Evolutionary conservation across 2,888 invertebrate genomes (phyloP), one percentile per base, ranked within the genome.

Genomic region (Limnephilus marmoratus): DNA sequence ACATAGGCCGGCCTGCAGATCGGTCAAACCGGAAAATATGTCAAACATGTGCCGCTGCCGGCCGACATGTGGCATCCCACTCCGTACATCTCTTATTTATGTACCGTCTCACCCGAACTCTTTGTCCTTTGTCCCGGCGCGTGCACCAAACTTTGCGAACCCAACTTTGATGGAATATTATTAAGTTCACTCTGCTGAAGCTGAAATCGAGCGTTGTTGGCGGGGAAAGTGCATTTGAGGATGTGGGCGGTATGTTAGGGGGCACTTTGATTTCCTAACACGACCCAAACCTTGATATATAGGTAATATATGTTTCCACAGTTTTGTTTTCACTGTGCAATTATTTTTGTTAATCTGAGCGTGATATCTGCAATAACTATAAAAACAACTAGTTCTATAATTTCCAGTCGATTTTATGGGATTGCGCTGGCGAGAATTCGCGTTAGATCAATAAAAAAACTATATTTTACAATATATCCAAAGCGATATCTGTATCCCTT

Each of bases 21-120:
- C 83, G 83, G 83, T 83, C 83, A 83, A 83, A 83, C 83, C 83
- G 83, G 83, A 37, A 83, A 37, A 83, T 37, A 83, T 83, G 83
- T 83, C 83, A 83, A 83, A 83, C 83, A 83, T 83, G 37, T 83
- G 83, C 83, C 82, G 24, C 24, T 34, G 34, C 83, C 83, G 24
- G 83, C 83, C 83, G 37, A 24, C 83, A 37, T 37, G 37, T 37
- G 83, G 83, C 83, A 34, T 83, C 83, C 83, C 15, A 34, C 83
- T 83, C 83, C 4, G 37, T 41, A 18, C 83, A 83, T 37, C 83
- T 83, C 83, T 83, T 83, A 83, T 83, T 83, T 83, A 68, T 9
- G 68, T 68, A 37, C 83, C 37, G 83, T 83, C 83, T 83, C 37
- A 13, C 83, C 83, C 37, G 83, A 34, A 83, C 83, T 34, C 83